These are phyloP conservation scores for Poicephalus meyeri DNA, from an alignment of 2,113 vertebrate genomes.

Conservation along the genomic window DNA sequence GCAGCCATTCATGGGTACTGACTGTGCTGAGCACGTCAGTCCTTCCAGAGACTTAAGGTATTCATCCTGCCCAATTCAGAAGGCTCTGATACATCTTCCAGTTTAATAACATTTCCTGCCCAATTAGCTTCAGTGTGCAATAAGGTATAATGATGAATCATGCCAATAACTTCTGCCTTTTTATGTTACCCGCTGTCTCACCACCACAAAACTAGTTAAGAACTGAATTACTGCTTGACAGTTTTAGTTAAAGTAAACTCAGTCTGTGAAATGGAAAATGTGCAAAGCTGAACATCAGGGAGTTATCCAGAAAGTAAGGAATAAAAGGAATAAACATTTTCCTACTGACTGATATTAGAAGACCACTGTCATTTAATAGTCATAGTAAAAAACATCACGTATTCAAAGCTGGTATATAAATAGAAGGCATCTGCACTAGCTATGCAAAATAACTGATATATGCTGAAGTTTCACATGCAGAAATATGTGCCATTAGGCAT, in stretches of 20 bases:
- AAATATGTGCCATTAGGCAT: background rate
- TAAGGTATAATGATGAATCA: background rate
- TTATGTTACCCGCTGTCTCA: conserved; percentile 17
- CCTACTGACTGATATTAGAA: background rate
- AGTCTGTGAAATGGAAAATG: background rate
- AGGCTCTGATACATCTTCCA: background rate
- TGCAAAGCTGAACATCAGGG: background rate
- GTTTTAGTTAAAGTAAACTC: conserved; percentile 18
- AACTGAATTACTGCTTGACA: conserved; percentile 37
- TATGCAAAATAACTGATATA: background rate
- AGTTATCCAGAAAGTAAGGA: background rate
- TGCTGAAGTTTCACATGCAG: background rate
- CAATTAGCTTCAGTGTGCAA: background rate
- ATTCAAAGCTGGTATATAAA: background rate
- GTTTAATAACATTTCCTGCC: conserved; percentile 31
- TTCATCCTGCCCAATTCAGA: background rate
- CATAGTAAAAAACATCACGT: background rate
- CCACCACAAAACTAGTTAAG: conserved; percentile 32
- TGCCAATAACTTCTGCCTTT: conserved; percentile 40
- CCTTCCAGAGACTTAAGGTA: background rate
- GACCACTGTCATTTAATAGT: background rate
- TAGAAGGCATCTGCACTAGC: background rate
- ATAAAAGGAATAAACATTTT: rapidly evolving
- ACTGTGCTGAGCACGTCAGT: background rate
- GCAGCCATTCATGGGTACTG: background rate